phyloP scores from a whole-genome alignment of 2,113 vertebrate genomes.

The Cyprinus carpio region DNA sequence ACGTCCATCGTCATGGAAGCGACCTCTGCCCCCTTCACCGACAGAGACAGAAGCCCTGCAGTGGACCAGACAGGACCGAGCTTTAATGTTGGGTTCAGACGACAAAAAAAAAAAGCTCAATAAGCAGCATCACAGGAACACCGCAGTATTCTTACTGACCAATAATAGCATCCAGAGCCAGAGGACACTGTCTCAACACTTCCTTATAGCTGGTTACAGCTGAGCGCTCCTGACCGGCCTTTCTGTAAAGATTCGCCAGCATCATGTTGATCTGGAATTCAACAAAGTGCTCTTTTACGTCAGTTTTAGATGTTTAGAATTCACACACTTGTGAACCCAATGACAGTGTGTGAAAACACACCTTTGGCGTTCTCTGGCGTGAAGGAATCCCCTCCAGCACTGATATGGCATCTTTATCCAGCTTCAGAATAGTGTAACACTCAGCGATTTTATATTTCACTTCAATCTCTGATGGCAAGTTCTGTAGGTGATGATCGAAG shows the following conservation, averaged over 20 bases:
- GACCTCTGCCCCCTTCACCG: slow-evolving; percentile 96
- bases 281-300: neutral
- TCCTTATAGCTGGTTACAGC: slow-evolving; percentile 98
- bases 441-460: slow-evolving; percentile 99
- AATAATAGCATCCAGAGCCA: slow-evolving; percentile 95
- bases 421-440: slow-evolving; percentile 94
- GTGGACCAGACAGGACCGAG: neutral
- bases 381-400: slow-evolving; percentile 96
- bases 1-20: slow-evolving; percentile 97
- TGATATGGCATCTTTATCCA: slow-evolving; percentile 97
- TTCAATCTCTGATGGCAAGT: slow-evolving; percentile 96
- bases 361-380: slow-evolving; percentile 96
- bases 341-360: slow-evolving; percentile 46
- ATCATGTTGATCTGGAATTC: slow-evolving; percentile 94
- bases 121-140: neutral
- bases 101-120: neutral
- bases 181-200: slow-evolving; percentile 94
- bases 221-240: slow-evolving; percentile 95
- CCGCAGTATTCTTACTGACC: slow-evolving; percentile 70
- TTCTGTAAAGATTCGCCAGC: slow-evolving; percentile 95
- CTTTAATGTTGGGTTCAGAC: neutral
- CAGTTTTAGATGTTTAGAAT: no score
- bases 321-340: neutral
- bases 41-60: slow-evolving; percentile 92
- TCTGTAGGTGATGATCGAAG: slow-evolving; percentile 71